These are phyloP conservation scores for Oenanthe oenanthe DNA, from an alignment of 2,113 vertebrate species.

Conservation along the genomic window DNA sequence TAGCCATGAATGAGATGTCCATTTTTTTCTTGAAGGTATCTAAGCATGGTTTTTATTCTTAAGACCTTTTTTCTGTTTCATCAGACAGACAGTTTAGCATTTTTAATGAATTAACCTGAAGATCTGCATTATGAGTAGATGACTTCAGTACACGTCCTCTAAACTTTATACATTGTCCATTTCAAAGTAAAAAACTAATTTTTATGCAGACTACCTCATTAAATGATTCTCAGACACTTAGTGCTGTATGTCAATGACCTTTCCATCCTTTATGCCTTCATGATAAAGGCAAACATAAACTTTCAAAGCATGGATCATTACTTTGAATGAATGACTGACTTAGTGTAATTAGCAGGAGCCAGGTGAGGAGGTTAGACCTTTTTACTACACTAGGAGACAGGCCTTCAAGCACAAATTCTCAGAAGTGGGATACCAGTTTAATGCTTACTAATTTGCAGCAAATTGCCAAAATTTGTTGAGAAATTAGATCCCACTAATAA, in stretches of 20 bases:
- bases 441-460: not conserved
- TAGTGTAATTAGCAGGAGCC: not conserved
- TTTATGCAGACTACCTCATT: constrained; percentile 21
- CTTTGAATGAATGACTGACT: not conserved
- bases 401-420: not conserved
- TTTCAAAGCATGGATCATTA: not conserved
- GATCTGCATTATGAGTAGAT: not conserved
- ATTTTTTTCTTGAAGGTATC: not conserved
- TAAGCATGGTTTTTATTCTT: not conserved
- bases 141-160: not conserved
- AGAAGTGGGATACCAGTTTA: not conserved
- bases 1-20: not conserved
- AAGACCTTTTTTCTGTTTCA: not conserved
- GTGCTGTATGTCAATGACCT: not conserved
- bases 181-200: not conserved
- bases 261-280: not conserved
- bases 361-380: not conserved
- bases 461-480: not conserved
- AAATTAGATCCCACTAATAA: not conserved
- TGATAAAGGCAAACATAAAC: not conserved
- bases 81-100: not conserved
- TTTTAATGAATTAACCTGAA: not conserved
- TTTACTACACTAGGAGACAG: not conserved
- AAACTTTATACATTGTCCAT: not conserved
- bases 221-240: constrained; percentile 5